Conservation (phyloP, 2,113 vertebrate genomes). For the Colaptes auratus region DNA sequence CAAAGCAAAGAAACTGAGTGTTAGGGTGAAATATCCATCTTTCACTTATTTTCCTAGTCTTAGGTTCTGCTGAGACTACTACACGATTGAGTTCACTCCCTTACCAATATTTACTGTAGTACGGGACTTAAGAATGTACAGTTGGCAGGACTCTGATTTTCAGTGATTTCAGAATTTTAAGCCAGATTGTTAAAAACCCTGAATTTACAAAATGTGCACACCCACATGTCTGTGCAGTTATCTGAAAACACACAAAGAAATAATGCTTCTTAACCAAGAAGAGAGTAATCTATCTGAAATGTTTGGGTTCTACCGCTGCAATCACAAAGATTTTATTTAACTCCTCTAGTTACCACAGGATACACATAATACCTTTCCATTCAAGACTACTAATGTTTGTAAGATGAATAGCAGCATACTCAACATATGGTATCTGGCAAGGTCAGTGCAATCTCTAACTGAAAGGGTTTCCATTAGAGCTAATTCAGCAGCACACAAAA, state of each 20-base stretch:
- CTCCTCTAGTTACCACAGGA: background rate
- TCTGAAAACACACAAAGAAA: conserved; percentile 13
- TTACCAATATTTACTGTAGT: background rate
- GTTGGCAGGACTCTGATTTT: background rate
- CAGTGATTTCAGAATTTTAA: background rate
- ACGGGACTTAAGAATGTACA: background rate
- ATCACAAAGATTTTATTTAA: conserved; percentile 8
- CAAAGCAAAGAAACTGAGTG: background rate
- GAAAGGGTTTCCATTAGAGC: background rate
- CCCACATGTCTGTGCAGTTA: background rate
- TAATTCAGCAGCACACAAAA: background rate
- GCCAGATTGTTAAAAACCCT: background rate
- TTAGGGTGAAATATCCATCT: background rate
- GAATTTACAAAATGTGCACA: background rate
- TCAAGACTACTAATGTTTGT: conserved; percentile 8
- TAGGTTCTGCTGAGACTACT: background rate
- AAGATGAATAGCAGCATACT: conserved; percentile 9
- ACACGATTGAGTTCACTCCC: background rate
- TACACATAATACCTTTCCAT: conserved; percentile 23
- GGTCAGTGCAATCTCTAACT: conserved; percentile 6
- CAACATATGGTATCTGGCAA: conserved; percentile 44
- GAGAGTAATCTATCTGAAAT: conserved; percentile 8
- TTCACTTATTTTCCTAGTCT: background rate
- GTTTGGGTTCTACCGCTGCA: conserved; percentile 10
- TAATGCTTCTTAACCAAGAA: conserved; percentile 4